Conservation (phyloP, 2,888 invertebrate genomes). For the Blastobasis adustella region DNA sequence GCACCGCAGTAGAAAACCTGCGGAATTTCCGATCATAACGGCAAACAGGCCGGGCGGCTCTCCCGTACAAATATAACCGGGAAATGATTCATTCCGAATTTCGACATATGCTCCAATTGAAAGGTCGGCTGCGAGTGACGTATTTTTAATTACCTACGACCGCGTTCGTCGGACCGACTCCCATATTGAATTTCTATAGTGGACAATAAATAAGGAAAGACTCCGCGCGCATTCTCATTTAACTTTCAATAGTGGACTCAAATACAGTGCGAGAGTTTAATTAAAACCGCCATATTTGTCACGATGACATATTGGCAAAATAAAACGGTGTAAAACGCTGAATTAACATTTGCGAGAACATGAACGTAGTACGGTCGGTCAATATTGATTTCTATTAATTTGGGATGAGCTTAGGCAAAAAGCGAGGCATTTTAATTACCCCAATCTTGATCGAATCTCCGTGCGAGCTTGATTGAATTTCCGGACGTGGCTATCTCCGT, state of each 20-base stretch:
- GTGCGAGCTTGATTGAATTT: conserved; percentile 69
- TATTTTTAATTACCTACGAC: conserved; percentile 72
- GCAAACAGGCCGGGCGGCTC: conserved; percentile 25
- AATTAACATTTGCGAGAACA: conserved; percentile 1
- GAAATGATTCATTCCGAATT: conserved; percentile 69
- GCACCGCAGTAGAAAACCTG: conserved; percentile 6
- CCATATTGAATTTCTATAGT: conserved; percentile 64
- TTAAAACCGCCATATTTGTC: conserved; percentile 4
- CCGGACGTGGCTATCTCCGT: conserved; percentile 61
- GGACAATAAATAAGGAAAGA: conserved; percentile 38
- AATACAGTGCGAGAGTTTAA: conserved; percentile 1
- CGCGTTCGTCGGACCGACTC: conserved; percentile 47
- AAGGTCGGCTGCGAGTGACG: conserved; percentile 70
- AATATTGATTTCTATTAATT: neutral
- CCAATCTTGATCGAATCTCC: conserved; percentile 68
- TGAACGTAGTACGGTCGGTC: neutral
- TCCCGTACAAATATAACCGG: conserved; percentile 56
- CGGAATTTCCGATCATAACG: conserved; percentile 27
- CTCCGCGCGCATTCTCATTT: conserved; percentile 5
- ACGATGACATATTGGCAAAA: neutral
- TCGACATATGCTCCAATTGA: conserved; percentile 69
- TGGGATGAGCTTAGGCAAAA: conserved; percentile 39
- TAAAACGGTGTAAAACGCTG: neutral
- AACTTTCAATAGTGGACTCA: conserved; percentile 3
- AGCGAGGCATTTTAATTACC: conserved; percentile 66